Conservation (phyloP, 2,888 invertebrate species). For the Xylota sylvarum region DNA sequence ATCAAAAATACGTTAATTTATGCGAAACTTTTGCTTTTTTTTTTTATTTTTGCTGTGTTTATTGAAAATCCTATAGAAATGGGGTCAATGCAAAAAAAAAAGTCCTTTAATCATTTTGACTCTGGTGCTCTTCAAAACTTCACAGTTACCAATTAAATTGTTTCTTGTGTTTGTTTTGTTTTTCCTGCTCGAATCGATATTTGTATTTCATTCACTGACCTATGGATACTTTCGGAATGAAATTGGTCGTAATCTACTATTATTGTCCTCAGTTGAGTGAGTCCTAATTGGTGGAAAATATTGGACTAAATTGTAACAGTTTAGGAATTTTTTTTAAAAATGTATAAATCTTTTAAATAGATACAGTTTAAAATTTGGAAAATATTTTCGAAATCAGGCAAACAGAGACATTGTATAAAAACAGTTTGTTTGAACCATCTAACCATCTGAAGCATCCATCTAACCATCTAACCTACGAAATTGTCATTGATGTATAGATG, state of each 20-base stretch:
- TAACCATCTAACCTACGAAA: no score
- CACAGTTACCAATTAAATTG: constrained; percentile 7
- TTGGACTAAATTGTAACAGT: not conserved
- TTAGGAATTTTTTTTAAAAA: no score
- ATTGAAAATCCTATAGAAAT: constrained; percentile 8
- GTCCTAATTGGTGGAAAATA: not conserved
- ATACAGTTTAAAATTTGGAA: no score
- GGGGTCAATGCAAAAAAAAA: not conserved
- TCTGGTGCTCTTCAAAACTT: not conserved
- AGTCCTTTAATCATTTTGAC: not conserved
- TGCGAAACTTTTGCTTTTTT: constrained; percentile 16
- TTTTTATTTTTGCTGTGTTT: constrained; percentile 2
- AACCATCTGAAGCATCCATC: no score
- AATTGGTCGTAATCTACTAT: not conserved
- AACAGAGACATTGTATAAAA: no score
- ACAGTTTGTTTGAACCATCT: no score
- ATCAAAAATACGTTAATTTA: constrained; percentile 56
- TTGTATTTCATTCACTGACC: constrained; percentile 8
- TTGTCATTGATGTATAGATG: no score
- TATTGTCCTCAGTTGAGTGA: not conserved
- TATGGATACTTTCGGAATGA: constrained; percentile 3
- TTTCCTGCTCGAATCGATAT: not conserved
- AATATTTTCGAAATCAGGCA: no score
- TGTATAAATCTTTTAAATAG: no score
- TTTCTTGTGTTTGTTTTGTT: constrained; percentile 2